phyloP scores from a whole-genome alignment of 2,888 invertebrate species.

The Dasypogon diadema region DNA sequence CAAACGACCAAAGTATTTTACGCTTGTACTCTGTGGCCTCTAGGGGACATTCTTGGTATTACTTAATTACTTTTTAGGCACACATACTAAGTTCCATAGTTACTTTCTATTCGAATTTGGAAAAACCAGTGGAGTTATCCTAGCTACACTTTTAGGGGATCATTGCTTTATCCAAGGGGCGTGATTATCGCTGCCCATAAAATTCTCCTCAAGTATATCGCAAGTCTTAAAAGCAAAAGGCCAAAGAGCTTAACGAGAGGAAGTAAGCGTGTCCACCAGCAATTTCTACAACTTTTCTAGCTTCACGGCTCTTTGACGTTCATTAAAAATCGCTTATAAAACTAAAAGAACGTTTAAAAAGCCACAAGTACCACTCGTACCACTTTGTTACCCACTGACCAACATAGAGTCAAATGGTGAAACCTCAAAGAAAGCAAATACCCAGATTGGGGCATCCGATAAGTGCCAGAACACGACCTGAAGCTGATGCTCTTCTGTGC shows the following conservation, averaged over 20 bases:
- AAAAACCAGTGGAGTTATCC: too few species aligned
- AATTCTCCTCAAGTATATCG: neutral
- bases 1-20: too few species aligned
- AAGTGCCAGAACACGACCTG: constrained; percentile 35
- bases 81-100: too few species aligned
- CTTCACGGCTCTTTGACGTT: constrained; percentile 11
- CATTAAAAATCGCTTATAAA: constrained; percentile 32
- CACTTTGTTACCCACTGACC: constrained; percentile 46
- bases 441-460: constrained; percentile 46
- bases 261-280: constrained; percentile 1
- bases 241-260: neutral
- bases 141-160: too few species aligned
- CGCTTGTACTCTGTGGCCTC: neutral
- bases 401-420: constrained; percentile 37
- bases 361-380: constrained; percentile 15
- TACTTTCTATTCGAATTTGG: too few species aligned
- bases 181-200: neutral
- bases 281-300: neutral
- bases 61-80: too few species aligned
- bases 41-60: too few species aligned
- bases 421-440: constrained; percentile 47
- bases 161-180: neutral
- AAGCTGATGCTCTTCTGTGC: neutral
- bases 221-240: neutral
- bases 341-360: constrained; percentile 39